Base-by-base conservation (phyloP, 1,140 invertebrate genomes). In the Frieseomelitta varia region DNA sequence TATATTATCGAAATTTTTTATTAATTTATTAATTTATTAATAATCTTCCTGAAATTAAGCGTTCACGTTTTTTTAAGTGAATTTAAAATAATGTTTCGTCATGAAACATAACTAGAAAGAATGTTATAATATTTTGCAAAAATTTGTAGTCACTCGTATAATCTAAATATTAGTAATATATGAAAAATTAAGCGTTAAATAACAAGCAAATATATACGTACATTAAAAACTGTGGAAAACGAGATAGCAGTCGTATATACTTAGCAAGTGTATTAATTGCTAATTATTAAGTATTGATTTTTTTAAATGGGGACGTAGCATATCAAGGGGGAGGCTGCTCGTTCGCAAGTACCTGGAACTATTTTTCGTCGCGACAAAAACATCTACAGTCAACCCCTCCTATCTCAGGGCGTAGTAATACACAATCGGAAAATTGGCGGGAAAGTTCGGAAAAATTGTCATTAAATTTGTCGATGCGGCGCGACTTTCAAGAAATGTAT, bases 201-300 rank as follows among this genome's bases (percentile, higher is more conserved):
- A 27, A 30, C 1, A 34, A 71, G 17, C 30, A 24, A 71, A 51
- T 15, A 10, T 11, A 15, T 71, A 78, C 63, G 63, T 77, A 68
- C 51, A 82, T 88, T 81, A 67, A 27, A 58, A 56, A 47, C 27
- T 27, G 51, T 1, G 17, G 21, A 58, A n/a, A 51, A 61, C 2
- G 71, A 53, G 63, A 63, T 56, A 74, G 51, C 74, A 75, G 71
- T 88, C 61, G 63, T 58, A 71, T 80, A 77, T 79, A 75, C 77
- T 47, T 76, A 58, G 47, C 34, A 80, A 74, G 78, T 56, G 85
- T 91, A 92, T 94, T 94, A 94, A 94, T 94, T 94, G 91, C 91
- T 94, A 94, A 94, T 94, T 94, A 94, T 94, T 93, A 93, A 93
- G 93, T 94, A 94, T 94, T 94, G 94, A 94, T 94, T 94, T 94